These are phyloP conservation scores for Alfaro cultratus DNA, from an alignment of 2,797 vertebrate genomes.

Conservation along the genomic window DNA sequence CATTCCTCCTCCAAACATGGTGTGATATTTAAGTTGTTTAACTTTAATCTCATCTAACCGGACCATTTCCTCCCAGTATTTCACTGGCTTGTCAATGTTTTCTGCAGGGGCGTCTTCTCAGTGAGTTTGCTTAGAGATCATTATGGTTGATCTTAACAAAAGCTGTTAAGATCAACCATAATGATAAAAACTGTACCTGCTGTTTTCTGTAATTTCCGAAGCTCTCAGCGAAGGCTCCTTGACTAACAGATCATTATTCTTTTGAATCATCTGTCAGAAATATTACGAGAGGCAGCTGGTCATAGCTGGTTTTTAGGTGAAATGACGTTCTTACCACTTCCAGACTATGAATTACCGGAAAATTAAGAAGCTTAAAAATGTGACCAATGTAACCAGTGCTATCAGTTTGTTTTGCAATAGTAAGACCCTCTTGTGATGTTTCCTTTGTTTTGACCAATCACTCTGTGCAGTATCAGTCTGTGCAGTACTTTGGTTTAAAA, in stretches of 20 bases:
- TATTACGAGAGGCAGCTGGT: background rate
- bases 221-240: background rate
- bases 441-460: background rate
- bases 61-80: background rate
- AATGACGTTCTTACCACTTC: background rate
- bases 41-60: background rate
- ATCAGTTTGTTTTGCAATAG: background rate
- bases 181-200: background rate
- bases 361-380: background rate
- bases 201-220: background rate
- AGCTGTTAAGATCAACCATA: too few species aligned
- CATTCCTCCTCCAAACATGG: background rate
- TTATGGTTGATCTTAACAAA: too few species aligned
- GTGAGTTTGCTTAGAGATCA: too few species aligned
- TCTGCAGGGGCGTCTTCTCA: background rate
- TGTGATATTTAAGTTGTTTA: background rate
- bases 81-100: background rate
- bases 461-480: background rate
- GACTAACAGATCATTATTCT: background rate
- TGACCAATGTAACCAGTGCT: background rate
- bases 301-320: background rate
- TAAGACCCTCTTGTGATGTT: background rate
- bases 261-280: background rate
- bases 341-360: background rate
- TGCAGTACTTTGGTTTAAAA: background rate